Evolutionary conservation across 2,888 invertebrate genomes (phyloP), one percentile per base, ranked within the genome.

Genomic region (Leptinotarsa juncta): DNA sequence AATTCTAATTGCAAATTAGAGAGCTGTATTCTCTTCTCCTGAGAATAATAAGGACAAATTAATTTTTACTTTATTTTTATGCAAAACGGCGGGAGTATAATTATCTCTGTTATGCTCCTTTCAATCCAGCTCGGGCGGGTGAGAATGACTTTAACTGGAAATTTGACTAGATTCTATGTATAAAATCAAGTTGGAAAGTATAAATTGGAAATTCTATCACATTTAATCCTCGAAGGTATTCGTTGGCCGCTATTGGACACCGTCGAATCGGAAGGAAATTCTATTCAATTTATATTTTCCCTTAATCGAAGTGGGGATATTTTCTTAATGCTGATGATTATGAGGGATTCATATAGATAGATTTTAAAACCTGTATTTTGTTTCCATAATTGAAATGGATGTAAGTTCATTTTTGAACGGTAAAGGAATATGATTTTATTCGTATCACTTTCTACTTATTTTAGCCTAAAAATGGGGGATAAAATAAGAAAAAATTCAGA

Each of bases 1-100:
- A 62, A 81, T 83, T 82, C 80, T 80, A 83, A 84, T 84, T 84
- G 82, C 76, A 78, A 82, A 82, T 81, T 75, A 75, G 69, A 76
- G 48, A 48, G 55, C 75, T 77, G 71, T 72, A 77, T 74, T 76
- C 77, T 73, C 67, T 42, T 65, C 77, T 74, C 73, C 18, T 51
- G 67, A 69, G 76, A 72, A 75, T 79, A 74, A 75, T 76, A 72
- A 73, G 73, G 72, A 73, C 75, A 67, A 76, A 77, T 76, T 78
- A 77, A 74, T 77, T 79, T 72, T 77, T 72, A 71, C 73, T 75
- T 72, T 74, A 79, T 72, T 77, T 76, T 75, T 74, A 74, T 65
- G 66, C 65, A 50, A 71, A 79, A 75, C 62, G 72, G 73, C 62
- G 71, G 70, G 76, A 79, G 75, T 67, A 73, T 78, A 78, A 77